These are phyloP conservation scores for Sebastes hubbsi DNA, from an alignment of 2,797 vertebrate species.

Conservation along the genomic window DNA sequence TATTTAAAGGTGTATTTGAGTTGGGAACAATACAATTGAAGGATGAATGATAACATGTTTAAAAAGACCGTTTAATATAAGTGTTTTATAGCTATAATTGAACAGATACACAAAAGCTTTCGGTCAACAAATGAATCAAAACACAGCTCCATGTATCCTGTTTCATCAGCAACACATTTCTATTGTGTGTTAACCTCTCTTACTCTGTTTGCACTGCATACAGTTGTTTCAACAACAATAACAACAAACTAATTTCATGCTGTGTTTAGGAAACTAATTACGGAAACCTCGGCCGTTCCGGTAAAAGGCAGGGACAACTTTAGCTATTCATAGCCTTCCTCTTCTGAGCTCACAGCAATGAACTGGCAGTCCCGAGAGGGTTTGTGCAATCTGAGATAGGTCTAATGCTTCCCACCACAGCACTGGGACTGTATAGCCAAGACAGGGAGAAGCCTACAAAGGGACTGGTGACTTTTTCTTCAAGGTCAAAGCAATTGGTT, in stretches of 20 bases:
- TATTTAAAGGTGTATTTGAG: not conserved
- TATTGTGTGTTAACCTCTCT: not conserved
- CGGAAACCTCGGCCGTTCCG: slow-evolving; percentile 59
- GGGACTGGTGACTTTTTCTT: slow-evolving; percentile 44
- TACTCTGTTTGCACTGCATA: slow-evolving; percentile 4
- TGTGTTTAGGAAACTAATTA: slow-evolving; percentile 62
- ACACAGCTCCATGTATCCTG: not conserved
- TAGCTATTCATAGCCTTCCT: slow-evolving; percentile 79
- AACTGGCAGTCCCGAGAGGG: slow-evolving; percentile 60
- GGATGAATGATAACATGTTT: not conserved
- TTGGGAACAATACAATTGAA: not conserved
- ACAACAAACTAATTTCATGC: slow-evolving; percentile 61
- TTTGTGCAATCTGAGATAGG: slow-evolving; percentile 75
- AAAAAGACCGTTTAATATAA: not conserved
- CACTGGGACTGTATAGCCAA: slow-evolving; percentile 36
- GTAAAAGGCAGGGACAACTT: slow-evolving; percentile 70
- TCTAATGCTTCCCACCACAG: slow-evolving; percentile 78
- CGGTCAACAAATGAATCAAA: not conserved
- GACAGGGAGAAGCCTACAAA: slow-evolving; percentile 54
- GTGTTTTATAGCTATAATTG: not conserved
- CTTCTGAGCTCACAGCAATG: slow-evolving; percentile 63
- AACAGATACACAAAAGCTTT: not conserved
- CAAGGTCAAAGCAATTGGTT: slow-evolving; percentile 73
- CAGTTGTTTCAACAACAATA: slow-evolving; percentile 48
- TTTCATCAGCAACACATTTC: slow-evolving; percentile 12